phyloP scores from a whole-genome alignment of 2,797 vertebrate genomes.

The Lagothrix lagotricha region DNA sequence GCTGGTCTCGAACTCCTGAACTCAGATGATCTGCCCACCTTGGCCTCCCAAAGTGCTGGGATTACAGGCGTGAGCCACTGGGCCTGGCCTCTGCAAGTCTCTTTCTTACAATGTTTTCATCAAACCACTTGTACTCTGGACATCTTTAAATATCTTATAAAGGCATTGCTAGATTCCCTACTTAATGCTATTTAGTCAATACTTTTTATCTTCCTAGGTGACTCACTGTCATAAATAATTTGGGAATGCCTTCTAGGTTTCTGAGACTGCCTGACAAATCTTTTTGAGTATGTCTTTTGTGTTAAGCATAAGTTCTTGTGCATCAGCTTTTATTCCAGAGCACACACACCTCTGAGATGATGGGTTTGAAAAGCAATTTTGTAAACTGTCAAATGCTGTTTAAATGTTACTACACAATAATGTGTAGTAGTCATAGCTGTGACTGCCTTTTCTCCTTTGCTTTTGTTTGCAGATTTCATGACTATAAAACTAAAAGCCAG shows the following conservation, averaged over 20 bases:
- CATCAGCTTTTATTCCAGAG: slow-evolving; percentile 20
- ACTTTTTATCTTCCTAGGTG: slow-evolving; percentile 6
- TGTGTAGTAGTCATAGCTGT: neutral
- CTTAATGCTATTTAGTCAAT: neutral
- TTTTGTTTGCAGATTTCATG: slow-evolving; percentile 11
- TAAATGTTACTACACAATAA: neutral
- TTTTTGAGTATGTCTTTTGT: neutral
- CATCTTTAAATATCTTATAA: neutral
- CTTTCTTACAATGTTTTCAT: neutral
- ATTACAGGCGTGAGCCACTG: no score
- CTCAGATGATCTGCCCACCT: no score
- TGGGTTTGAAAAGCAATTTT: slow-evolving; percentile 34
- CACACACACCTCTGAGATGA: neutral
- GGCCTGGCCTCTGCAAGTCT: neutral
- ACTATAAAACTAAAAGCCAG: neutral
- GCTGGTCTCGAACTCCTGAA: no score
- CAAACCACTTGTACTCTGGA: neutral
- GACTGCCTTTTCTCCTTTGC: neutral
- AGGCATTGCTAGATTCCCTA: neutral
- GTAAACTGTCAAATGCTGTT: neutral
- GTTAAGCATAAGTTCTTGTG: slow-evolving; percentile 24
- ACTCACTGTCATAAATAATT: neutral
- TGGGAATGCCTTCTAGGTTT: neutral
- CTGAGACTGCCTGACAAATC: neutral
- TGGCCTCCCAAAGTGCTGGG: no score